phyloP scores from a whole-genome alignment of 2,113 vertebrate genomes.

The Nothocercus julius region DNA sequence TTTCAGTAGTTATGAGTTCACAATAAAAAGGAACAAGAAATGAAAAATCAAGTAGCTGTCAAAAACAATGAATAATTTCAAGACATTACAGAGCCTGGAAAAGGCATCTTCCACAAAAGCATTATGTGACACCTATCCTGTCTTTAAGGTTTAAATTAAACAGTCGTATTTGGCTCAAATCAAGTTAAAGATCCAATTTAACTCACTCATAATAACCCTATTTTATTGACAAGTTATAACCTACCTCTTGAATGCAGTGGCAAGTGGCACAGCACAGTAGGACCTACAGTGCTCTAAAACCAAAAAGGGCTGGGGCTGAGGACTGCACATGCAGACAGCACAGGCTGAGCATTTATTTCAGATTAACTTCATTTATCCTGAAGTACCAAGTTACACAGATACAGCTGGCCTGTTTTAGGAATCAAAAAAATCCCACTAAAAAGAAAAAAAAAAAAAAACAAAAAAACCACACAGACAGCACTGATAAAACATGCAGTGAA shows the following conservation, averaged over 20 bases:
- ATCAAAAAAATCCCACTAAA: background rate
- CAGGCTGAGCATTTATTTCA: rapidly evolving
- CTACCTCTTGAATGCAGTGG: background rate
- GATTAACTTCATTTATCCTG: background rate
- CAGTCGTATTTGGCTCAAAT: no score
- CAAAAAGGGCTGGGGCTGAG: no score
- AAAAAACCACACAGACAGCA: no score
- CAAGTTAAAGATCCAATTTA: background rate
- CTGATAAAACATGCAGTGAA: rapidly evolving
- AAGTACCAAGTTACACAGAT: background rate
- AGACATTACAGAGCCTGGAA: background rate
- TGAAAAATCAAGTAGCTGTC: background rate
- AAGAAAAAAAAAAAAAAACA: background rate
- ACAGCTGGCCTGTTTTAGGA: background rate
- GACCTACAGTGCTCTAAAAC: background rate
- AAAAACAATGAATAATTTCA: background rate
- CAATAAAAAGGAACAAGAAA: background rate
- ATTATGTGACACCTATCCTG: background rate
- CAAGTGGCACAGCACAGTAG: background rate
- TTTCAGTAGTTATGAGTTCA: background rate
- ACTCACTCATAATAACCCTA: background rate
- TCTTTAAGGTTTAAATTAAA: background rate
- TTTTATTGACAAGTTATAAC: background rate
- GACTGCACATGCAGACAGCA: rapidly evolving
- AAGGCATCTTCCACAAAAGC: background rate